Evolutionary conservation across 1,140 invertebrate species (phyloP), one percentile per base, ranked within the genome.

Genomic region (Leptopilina clavipes): DNA sequence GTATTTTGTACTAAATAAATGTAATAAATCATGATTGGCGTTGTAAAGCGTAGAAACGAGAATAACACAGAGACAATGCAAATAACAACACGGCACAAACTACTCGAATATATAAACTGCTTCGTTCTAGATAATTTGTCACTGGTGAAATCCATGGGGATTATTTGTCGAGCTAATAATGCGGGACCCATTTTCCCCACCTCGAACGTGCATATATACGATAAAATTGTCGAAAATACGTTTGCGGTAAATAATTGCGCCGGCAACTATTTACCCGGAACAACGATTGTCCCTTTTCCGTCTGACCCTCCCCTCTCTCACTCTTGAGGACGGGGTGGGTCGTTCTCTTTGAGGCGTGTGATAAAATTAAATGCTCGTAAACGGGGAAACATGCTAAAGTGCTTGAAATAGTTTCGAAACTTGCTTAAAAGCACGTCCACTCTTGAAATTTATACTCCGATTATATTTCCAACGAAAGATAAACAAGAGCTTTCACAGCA

Each of bases 81-180:
- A 84, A 85, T 79, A 84, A 72, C 80, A 72, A 19, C 72, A 71
- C 65, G 78, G 81, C 78, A 81, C 80, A 77, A 65, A 65, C 25
- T 82, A 82, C 82, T 83, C 78, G 82, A 48, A 84, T 65, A 86
- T 65, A 86, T 88, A 87, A 88, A 87, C 83, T 87, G 85, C 79
- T 82, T 83, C 74, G 75, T 83, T 72, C 84, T 83, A 86, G 85
- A 87, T 87, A 86, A 87, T 87, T 87, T 86, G 86, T 87, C 84
- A 87, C 84, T 74, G n/a, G 83, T 79, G 79, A 87, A 88, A 87
- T 88, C 86, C 86, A 71, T 76, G 54, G 84, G 86, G 86, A 88
- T 86, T 88, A 86, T 88, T 88, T 88, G 86, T 85, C 86, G 76
- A 84, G 85, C 85, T 88, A 87, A 88, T 87, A 87, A 88, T 87